Base-by-base conservation (phyloP, 2,888 invertebrate genomes). In the Steinernema carpocapsae region DNA sequence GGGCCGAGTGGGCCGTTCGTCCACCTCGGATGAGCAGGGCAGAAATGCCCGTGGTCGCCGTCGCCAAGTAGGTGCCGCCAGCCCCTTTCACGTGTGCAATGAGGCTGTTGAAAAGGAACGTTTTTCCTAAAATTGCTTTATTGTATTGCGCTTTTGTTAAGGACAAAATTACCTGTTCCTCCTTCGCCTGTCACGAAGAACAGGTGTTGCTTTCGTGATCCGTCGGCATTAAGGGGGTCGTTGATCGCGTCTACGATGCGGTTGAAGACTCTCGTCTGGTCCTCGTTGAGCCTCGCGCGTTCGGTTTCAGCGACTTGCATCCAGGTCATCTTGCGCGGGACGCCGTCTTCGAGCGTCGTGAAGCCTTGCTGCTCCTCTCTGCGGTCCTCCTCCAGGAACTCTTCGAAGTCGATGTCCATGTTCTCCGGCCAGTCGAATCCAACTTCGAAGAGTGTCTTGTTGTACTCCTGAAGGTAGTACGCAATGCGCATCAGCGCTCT, bases 111-210 rank as follows among this genome's bases (percentile, higher is more conserved):
- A 52, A 59, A 3, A 70, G 14, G 10, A 43, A 37, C 1, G 73
- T 76, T 19, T 76, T 76, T 7, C 56, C 56, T 56, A 56, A 48
- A 48, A 7, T 48, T 17, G 14, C 14, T 4, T 14, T 37, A 37
- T 37, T n/a, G n/a, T n/a, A n/a, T n/a, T n/a, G n/a, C n/a, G n/a
- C n/a, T n/a, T n/a, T 12, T 43, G 43, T 43, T 7, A 12, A 43
- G 19, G n/a, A 51, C 12, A 19, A 19, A 51, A 12, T 51, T 26
- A 56, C 76, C 76, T 10, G 70, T 70, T 0, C 76, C 76, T 42
- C 76, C 76, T 19, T 45, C 42, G 3, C 59, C 76, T 45, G 64
- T 24, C 10, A 76, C 17, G 14, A 71, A 71, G 19, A 73, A 72
- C 17, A 76, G 72, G 42, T 37, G 37, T 10, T 37, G 37, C 10